Base-by-base conservation (phyloP, 2,888 invertebrate genomes). In the Polyploca ridens region DNA sequence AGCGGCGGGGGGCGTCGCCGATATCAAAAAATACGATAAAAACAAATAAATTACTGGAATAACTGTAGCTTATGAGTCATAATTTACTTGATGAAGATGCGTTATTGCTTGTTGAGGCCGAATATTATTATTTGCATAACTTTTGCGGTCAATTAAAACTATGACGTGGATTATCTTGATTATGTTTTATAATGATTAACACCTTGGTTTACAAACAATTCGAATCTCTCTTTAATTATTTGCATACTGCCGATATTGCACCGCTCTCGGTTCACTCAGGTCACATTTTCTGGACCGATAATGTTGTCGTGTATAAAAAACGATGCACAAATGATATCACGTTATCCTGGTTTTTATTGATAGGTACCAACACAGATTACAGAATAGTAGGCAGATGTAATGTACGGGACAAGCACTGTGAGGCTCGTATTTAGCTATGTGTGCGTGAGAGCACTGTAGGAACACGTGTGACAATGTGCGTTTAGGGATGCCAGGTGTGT, bases 1-100 rank as follows among this genome's bases (percentile, higher is more conserved):
- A 19, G 54, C 16, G 16, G 71, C 78, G 76, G 86, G 88, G 88
- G 89, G 89, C 87, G 88, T 88, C 72, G 63, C 83, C 83, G 63
- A 54, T 66, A 5, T 10, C 13, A 58, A 57, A 71, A 69, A 69
- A 67, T 41, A 46, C 35, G 7, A 27, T 61, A 62, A 61, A 61
- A 63, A 58, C 54, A 65, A 58, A 61, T 58, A 65, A 69, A 67
- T 64, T 66, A 19, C 57, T 63, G 54, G 63, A 46, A 72, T 65
- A 68, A 69, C 62, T 67, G 13, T 58, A 49, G 44, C 16, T 65
- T 58, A 68, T 67, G 69, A 69, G 33, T 71, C 66, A 73, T 64
- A 58, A 64, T 65, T 27, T 13, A 62, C 14, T 13, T 62, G 65
- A 70, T 71, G 67, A 58, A 62, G 64, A n/a, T 11, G 19, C 13